Percentiles rank a stretch among this genome's conserved stretches.
These are phyloP conservation scores for Empis stercorea DNA, from an alignment of 2,888 invertebrate genomes.

Conservation along the genomic window DNA sequence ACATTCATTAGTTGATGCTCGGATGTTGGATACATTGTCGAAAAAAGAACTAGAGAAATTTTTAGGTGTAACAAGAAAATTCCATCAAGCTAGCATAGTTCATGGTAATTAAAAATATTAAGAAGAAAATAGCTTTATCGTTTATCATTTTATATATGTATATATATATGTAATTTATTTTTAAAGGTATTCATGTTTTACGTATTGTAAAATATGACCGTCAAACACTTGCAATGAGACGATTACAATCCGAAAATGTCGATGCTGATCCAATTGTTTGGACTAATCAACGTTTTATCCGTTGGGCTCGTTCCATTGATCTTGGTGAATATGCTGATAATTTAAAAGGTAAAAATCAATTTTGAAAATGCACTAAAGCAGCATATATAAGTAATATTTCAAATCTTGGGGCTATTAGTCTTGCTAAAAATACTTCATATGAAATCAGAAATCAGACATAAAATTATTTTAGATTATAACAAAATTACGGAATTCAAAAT, in stretches of 20 bases:
- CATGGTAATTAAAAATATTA: constrained; percentile 46
- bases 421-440: no score
- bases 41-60: constrained; percentile 91
- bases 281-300: constrained; percentile 89
- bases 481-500: no score
- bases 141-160: background rate
- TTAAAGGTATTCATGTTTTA: constrained; percentile 60
- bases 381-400: no score
- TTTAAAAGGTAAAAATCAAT: constrained; percentile 71
- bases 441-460: no score
- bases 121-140: no score
- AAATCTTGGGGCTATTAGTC: no score
- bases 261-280: constrained; percentile 89
- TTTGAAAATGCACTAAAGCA: no score
- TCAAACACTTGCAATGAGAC: constrained; percentile 73
- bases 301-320: constrained; percentile 90
- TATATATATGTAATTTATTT: background rate
- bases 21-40: constrained; percentile 83
- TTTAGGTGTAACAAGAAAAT: constrained; percentile 81
- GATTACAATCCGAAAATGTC: constrained; percentile 76
- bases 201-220: constrained; percentile 86
- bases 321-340: constrained; percentile 87
- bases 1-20: constrained; percentile 80
- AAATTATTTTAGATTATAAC: no score
- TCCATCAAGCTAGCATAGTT: constrained; percentile 88